A percentile compares a stretch with the other conserved stretches of the same genome.
These are phyloP conservation scores for Ashinkailepas kermadecensis DNA, from an alignment of 2,888 invertebrate genomes.

Conservation along the genomic window DNA sequence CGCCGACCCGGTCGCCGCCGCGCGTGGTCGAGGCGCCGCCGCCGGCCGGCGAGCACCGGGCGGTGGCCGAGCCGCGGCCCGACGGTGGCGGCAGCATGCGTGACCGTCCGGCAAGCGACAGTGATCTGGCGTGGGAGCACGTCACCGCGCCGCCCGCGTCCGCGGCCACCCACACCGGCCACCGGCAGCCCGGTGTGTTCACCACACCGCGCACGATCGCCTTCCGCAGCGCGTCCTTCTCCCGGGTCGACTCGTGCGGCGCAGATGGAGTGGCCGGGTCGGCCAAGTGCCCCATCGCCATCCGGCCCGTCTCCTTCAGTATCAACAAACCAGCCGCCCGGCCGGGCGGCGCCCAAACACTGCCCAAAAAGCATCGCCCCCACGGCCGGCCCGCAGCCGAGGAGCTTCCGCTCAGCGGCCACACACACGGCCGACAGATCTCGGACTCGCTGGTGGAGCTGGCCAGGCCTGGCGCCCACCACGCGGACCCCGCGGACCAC, in stretches of 20 bases:
- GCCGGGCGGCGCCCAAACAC: background rate
- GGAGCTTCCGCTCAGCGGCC: background rate
- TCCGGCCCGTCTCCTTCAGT: background rate
- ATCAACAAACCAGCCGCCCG: background rate
- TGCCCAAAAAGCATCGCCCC: background rate
- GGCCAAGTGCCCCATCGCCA: background rate
- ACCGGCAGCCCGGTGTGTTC: background rate
- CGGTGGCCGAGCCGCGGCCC: background rate
- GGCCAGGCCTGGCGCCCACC: background rate
- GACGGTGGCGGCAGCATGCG: background rate
- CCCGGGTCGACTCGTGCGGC: background rate
- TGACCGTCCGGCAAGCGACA: background rate
- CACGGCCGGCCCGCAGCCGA: background rate
- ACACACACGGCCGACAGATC: background rate
- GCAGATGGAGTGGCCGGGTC: background rate
- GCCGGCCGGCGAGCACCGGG: background rate
- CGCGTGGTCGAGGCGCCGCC: no score
- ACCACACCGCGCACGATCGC: background rate
- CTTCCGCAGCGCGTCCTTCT: background rate
- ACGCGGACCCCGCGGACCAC: no score
- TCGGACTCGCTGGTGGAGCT: background rate
- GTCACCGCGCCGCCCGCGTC: background rate
- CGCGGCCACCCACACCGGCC: background rate
- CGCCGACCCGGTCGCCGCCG: no score
- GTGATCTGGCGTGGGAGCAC: background rate